Conservation (phyloP, 2,888 invertebrate species). For the Tetanocera ferruginea region DNA sequence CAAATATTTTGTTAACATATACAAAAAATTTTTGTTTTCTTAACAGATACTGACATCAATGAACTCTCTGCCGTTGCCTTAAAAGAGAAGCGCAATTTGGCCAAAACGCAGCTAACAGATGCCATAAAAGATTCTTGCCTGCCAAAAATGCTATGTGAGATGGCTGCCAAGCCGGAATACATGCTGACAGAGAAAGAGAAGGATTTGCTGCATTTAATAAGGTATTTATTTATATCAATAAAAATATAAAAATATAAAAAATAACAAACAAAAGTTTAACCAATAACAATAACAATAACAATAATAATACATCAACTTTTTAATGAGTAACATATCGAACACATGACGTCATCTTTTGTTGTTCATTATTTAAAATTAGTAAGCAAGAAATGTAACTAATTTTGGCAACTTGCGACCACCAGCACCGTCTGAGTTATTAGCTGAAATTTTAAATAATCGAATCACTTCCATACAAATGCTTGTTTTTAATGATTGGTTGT, state of each 20-base stretch:
- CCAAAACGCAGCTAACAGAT: constrained; percentile 64
- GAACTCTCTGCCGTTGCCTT: constrained; percentile 61
- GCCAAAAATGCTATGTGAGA: constrained; percentile 69
- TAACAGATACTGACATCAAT: constrained; percentile 60
- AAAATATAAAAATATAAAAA: neutral
- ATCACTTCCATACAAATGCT: too few relatives aligned
- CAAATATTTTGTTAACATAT: neutral
- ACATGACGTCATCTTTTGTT: too few relatives aligned
- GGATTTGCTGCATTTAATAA: constrained; percentile 66
- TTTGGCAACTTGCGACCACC: too few relatives aligned
- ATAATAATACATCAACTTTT: too few relatives aligned
- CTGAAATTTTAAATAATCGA: too few relatives aligned
- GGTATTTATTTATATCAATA: constrained; percentile 55
- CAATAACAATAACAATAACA: too few relatives aligned
- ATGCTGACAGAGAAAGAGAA: constrained; percentile 67
- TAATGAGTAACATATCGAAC: too few relatives aligned
- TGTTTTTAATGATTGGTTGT: too few relatives aligned
- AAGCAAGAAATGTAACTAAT: too few relatives aligned
- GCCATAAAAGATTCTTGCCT: constrained; percentile 68
- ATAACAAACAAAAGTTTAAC: too few relatives aligned
- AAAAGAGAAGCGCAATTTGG: constrained; percentile 52
- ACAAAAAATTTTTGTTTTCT: neutral
- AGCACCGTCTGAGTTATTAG: too few relatives aligned
- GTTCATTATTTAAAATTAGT: too few relatives aligned
- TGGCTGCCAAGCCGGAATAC: constrained; percentile 68